Conservation (phyloP, 2,113 vertebrate species). For the Rhineura floridana region DNA sequence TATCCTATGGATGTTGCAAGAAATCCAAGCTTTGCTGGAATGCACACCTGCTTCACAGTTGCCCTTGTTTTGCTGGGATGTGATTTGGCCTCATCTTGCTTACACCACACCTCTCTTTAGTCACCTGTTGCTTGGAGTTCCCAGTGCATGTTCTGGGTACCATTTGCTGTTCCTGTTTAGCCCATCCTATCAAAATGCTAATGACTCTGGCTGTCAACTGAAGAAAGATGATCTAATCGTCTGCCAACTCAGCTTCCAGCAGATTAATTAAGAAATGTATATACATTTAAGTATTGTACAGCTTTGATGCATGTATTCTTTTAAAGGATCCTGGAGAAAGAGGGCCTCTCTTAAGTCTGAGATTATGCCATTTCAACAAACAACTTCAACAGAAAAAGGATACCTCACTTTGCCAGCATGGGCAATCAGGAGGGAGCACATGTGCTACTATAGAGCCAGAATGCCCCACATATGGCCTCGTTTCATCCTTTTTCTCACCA, state of each 20-base stretch:
- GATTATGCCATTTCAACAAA: neutral
- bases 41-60: neutral
- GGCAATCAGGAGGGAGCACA: no score
- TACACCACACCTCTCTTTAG: neutral
- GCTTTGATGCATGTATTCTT: neutral
- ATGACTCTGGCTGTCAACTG: neutral
- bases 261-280: neutral
- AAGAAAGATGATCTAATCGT: neutral
- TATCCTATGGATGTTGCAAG: neutral
- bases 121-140: neutral
- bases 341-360: neutral
- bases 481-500: no score
- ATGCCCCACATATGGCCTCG: no score
- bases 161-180: neutral
- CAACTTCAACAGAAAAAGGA: neutral
- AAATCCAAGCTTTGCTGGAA: neutral
- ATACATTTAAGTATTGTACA: neutral
- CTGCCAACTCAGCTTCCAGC: neutral
- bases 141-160: neutral
- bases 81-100: neutral
- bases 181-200: neutral
- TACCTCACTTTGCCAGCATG: neutral
- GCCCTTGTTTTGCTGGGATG: neutral
- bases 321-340: neutral
- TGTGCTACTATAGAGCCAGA: no score